Evolutionary conservation across 2,797 vertebrate genomes (phyloP), one percentile per base, ranked within the genome.

Genomic region (Paguma larvata): DNA sequence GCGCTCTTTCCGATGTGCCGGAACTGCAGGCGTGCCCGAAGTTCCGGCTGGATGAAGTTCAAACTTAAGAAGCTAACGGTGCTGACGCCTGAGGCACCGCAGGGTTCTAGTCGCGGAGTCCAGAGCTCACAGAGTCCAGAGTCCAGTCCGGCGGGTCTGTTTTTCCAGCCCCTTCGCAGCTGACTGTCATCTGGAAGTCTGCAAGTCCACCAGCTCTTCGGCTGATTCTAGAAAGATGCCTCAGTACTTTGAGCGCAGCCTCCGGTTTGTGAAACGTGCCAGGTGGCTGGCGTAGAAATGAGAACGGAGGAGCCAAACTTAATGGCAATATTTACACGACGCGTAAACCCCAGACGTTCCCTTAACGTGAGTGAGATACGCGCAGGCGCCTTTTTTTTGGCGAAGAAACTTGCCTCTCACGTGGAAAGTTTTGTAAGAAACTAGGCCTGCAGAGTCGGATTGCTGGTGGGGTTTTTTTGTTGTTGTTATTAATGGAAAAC

Each of bases 361-460:
- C 51, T 93, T 48, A 62, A 67, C 0, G 0, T 75, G 93, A 86
- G 34, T 75, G 82, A 68, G 48, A 41, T 56, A 51, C 44, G 7
- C 94, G 77, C 80, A 91, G 88, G 68, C 68, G 65, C 12, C 6
- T 65, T 77, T 68, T 84, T 59, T 9, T 23, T 9, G 21, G 21
- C 2, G 8, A 53, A 46, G 72, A 91, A 56, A 65, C 78, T n/a
- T 38, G 79, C 87, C 56, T 75, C 85, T 96, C 65, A 23, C 85
- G 92, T 90, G 97, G 92, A 97, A 97, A 97, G 78, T 97, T 95
- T 97, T 41, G 14, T 85, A 67, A 82, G 94, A 90, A 97, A 91
- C 77, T 68, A 70, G 73, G 88, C 96, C 93, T 93, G 82, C 97
- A 94, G 96, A 82, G 83, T 77, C 62, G 63, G 89, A 93, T 96